phyloP scores from a whole-genome alignment of 2,113 vertebrate genomes.

The Tapirus terrestris region DNA sequence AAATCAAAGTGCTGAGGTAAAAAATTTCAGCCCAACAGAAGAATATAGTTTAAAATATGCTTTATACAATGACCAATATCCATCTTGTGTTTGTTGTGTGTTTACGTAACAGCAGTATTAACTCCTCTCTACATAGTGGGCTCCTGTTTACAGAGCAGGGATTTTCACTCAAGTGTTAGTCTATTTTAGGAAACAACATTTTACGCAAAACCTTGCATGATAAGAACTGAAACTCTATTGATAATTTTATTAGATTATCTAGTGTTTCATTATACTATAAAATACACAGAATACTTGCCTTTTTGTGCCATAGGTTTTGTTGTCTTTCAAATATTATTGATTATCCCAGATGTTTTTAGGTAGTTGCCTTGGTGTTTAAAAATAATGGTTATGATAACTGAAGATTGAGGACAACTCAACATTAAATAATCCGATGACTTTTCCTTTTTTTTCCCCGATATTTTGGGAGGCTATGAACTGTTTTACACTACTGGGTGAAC shows the following conservation, averaged over 20 bases:
- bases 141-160: neutral
- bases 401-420: neutral
- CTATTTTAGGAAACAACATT: neutral
- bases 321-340: conserved; percentile 25
- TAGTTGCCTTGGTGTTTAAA: conserved; percentile 19
- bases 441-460: neutral
- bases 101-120: neutral
- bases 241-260: neutral
- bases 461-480: neutral
- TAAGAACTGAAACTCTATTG: neutral
- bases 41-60: neutral
- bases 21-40: neutral
- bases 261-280: neutral
- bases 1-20: neutral
- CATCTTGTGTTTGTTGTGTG: neutral
- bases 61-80: neutral
- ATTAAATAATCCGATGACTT: neutral
- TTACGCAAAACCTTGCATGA: neutral
- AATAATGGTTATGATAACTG: neutral
- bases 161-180: neutral
- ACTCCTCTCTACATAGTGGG: neutral
- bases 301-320: neutral
- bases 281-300: neutral
- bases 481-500: neutral
- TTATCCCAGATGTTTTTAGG: neutral